Evolutionary conservation across 2,113 vertebrate species (phyloP), one percentile per base, ranked within the genome.

Genomic region (Ondatra zibethicus): DNA sequence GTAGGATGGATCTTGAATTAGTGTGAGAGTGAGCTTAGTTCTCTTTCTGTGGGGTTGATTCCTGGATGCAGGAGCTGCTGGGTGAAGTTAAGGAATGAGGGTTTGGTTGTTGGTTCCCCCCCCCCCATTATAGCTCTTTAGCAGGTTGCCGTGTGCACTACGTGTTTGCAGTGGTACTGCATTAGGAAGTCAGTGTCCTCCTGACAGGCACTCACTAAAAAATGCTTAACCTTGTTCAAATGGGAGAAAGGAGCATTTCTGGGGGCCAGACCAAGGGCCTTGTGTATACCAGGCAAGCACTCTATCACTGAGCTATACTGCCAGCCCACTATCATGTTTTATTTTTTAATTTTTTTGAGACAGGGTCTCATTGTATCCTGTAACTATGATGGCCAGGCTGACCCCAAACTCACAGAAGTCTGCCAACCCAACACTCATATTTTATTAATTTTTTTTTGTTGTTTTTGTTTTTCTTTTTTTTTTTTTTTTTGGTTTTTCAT

Each of bases 111-210:
- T 68, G 63, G 29, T 33, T 19, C 27, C 1, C 25, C 6, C 17
- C 11, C 29, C 17, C 63, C 65, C 66, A 16, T 66, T 50, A 8
- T 68, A 68, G 27, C 61, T 33, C 3, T 65, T 33, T 33, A 50
- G 76, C 33, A 27, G 7, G 11, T 47, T 81, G 72, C 61, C 50
- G 72, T 45, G n/a, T 39, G 39, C 63, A 72, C 13, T 11, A 47
- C 2, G 6, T 47, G 23, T 36, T 21, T 13, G 29, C 75, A 2
- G 0, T 4, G 16, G 13, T 13, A 1, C 0, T 42, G 4, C 39
- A 42, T 29, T n/a, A 63, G 55, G 55, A 61, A 27, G 61, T 29
- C 23, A 9, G 10, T 29, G 33, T 77, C 21, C 85, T 77, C 21
- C 85, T 27, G 47, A 2, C 36, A 10, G 11, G 29, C 73, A 58